Conservation (phyloP, 2,797 vertebrate genomes). For the Emydoidea blandingii region DNA sequence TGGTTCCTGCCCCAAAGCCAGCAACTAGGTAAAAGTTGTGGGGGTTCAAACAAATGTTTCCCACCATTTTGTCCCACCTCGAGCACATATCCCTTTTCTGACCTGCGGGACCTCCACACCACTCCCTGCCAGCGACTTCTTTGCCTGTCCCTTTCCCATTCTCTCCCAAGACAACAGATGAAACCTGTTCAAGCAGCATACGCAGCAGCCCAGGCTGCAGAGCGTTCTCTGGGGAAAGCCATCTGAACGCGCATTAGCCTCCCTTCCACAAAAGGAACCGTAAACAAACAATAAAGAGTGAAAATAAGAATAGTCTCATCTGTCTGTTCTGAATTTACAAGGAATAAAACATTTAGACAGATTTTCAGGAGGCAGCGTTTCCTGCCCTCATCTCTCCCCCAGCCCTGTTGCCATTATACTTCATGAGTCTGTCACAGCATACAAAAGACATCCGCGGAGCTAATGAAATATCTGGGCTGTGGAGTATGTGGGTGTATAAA, state of each 20-base stretch:
- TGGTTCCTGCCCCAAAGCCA: background rate
- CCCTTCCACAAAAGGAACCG: background rate
- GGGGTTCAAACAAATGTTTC: background rate
- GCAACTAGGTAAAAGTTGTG: background rate
- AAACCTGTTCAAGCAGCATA: background rate
- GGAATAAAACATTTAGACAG: background rate
- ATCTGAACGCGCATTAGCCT: background rate
- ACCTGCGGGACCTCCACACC: background rate
- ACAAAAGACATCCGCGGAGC: constrained; percentile 24
- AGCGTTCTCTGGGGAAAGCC: background rate
- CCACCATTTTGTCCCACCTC: background rate
- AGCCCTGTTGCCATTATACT: background rate
- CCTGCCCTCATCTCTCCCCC: background rate
- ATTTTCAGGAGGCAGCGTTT: background rate
- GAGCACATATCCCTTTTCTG: background rate
- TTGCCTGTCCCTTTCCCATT: background rate
- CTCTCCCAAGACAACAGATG: background rate
- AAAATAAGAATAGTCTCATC: background rate
- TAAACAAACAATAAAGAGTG: background rate
- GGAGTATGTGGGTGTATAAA: constrained; percentile 28
- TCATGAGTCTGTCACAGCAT: constrained; percentile 36
- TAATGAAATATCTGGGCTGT: constrained; percentile 43
- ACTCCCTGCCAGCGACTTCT: background rate
- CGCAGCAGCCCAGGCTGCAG: background rate
- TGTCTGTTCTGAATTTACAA: background rate